Evolutionary conservation across 2,113 vertebrate genomes (phyloP), one percentile per base, ranked within the genome.

Genomic region (Chaenocephalus aceratus): DNA sequence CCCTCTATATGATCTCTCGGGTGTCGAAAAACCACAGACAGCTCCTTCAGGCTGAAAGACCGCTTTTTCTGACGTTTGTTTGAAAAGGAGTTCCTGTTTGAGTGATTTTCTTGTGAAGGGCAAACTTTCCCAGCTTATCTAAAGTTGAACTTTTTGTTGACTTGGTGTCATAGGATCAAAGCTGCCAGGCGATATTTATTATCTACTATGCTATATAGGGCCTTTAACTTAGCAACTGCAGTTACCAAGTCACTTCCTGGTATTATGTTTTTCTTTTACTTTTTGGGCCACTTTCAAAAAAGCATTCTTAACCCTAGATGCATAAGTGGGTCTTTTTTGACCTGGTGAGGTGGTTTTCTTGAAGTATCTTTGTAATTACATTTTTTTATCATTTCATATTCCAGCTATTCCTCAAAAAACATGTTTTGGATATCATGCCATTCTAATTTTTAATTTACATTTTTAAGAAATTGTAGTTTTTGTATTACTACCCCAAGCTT

Each of bases 91-190:
- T n/a, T 41, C 52, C 54, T 48, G 61, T 44, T 30, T 44, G 44
- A 53, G 44, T 45, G 18, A 26, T 61, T 74, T 68, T 58, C 44
- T 11, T 48, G 30, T 74, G 69, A 74, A 69, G 41, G 64, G 48
- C 23, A 69, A 77, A 64, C 52, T 80, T 34, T n/a, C 44, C 59
- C 11, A 65, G 49, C 60, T 75, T 72, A 77, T 83, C 64, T 68
- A 26, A 15, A 3, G 7, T 57, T 61, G 66, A 44, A 18, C 41
- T 51, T 3, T 15, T 14, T 73, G 72, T 70, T 70, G 53, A 81
- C 65, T 58, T 62, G 51, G 41, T 21, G 45, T 34, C 45, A 3
- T 56, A 66, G 11, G 23, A 69, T 69, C 36, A 77, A 56, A 86
- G 52, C 52, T 48, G 16, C 61, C 69, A 76, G 72, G 66, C 58